Evolutionary conservation across 2,797 vertebrate genomes (phyloP).

Genomic region (Gastrophryne carolinensis): DNA sequence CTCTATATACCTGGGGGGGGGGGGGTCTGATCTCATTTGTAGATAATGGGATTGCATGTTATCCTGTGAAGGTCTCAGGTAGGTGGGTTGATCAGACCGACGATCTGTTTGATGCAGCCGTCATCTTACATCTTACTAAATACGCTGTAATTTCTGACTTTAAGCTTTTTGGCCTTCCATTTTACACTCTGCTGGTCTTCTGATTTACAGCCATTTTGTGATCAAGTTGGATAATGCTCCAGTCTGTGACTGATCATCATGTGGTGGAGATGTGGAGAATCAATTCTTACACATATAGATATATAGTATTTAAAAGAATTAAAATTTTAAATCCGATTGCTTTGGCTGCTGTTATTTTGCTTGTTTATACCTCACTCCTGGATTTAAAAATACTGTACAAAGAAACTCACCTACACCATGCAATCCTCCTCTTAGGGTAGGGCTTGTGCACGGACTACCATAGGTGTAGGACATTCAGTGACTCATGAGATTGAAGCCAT

Average conservation of each 20-base stretch:
- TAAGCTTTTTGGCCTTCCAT: neutral
- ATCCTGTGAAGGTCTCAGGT: neutral
- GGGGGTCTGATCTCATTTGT: neutral
- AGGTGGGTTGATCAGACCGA: neutral
- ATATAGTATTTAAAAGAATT: constrained; percentile 47
- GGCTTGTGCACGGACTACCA: too few relatives aligned
- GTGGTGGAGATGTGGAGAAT: neutral
- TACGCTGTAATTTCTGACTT: neutral
- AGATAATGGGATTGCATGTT: neutral
- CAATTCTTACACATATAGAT: neutral
- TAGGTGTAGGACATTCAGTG: too few relatives aligned
- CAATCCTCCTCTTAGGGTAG: too few relatives aligned
- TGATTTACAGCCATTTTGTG: neutral
- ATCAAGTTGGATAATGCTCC: neutral
- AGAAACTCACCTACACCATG: too few relatives aligned
- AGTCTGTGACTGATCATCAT: constrained; percentile 2
- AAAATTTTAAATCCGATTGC: constrained; percentile 41
- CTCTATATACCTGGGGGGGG: too few relatives aligned
- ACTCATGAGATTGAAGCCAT: too few relatives aligned
- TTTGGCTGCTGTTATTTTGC: neutral
- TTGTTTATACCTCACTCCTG: too few relatives aligned
- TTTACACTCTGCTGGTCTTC: neutral
- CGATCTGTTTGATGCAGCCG: neutral
- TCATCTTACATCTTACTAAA: neutral
- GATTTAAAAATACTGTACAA: too few relatives aligned